These are phyloP conservation scores for Lasioglossum malachurum DNA, from an alignment of 2,888 invertebrate species.

Conservation along the genomic window DNA sequence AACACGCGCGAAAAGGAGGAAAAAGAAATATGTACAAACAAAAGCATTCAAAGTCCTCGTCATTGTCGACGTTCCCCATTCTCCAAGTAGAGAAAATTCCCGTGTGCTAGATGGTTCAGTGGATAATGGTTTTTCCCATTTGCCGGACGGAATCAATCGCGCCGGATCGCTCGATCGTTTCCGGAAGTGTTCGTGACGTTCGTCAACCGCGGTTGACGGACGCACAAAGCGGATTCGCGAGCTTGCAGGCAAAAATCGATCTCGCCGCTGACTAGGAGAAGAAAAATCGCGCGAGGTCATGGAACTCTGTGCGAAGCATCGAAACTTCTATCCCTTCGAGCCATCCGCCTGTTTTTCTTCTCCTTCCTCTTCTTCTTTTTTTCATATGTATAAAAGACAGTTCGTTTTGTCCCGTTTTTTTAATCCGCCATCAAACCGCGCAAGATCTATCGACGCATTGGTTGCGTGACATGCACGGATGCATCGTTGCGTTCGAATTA, in stretches of 20 bases:
- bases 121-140: conserved; percentile 42
- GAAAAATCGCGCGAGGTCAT: conserved; percentile 2
- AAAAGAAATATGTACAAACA: conserved; percentile 5
- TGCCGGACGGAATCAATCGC: conserved; percentile 40
- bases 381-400: not conserved
- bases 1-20: not conserved
- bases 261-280: not conserved
- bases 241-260: conserved; percentile 38
- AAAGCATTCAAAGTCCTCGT: conserved; percentile 14
- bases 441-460: not conserved
- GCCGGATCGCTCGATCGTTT: conserved; percentile 42
- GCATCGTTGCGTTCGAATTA: not conserved
- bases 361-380: not conserved
- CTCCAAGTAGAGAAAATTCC: not conserved
- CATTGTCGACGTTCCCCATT: not conserved
- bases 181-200: conserved; percentile 51
- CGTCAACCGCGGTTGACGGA: conserved; percentile 52
- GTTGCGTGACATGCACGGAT: not conserved
- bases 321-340: not conserved
- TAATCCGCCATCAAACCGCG: not conserved
- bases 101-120: not conserved
- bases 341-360: not conserved
- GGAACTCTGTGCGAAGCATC: not conserved
- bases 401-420: not conserved
- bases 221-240: conserved; percentile 24